Evolutionary conservation across 2,797 vertebrate genomes (phyloP), one percentile per base, ranked within the genome.

Genomic region (Sarcophilus harrisii): DNA sequence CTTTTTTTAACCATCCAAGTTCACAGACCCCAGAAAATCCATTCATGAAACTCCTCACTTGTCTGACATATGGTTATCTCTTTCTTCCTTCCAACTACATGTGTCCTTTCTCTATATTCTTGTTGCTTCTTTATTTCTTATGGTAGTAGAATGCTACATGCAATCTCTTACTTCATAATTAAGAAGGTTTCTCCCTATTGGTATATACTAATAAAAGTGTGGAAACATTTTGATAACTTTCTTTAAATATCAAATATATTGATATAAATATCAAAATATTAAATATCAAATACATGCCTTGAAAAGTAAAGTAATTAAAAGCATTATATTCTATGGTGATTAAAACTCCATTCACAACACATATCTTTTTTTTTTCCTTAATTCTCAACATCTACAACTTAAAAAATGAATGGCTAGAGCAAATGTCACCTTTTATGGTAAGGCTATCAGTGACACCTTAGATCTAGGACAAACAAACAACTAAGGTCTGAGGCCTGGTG

Each of bases 271-370:
- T n/a, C n/a, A n/a, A n/a, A n/a, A n/a, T n/a, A n/a, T n/a, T n/a
- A n/a, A n/a, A 62, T 13, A 58, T 49, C 9, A 54, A 54, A 90
- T 97, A 96, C 96, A 58, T 91, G 27, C 90, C 95, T 95, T 95
- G 90, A 96, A 95, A 91, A 45, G 55, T 27, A 90, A 95, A 95
- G 92, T 96, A 96, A 38, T 92, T 96, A 9, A 24, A 92, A 12
- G 93, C 18, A 59, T 73, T 28, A 94, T 28, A 94, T 95, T 30
- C 30, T n/a, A 81, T 3, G 28, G 91, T 90, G 24, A 54, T 16
- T 95, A 89, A 92, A 92, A 94, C 57, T 91, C 87, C 92, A 3
- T 93, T 89, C 93, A 93, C 97, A 81, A 54, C 38, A 38, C 95
- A 89, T 55, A 95, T 55, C 32, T 92, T 90, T 59, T 57, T 90